Percentiles rank a stretch among this genome's conserved stretches.
Conservation (phyloP, 2,113 vertebrate genomes). For the Sciurus niger region DNA sequence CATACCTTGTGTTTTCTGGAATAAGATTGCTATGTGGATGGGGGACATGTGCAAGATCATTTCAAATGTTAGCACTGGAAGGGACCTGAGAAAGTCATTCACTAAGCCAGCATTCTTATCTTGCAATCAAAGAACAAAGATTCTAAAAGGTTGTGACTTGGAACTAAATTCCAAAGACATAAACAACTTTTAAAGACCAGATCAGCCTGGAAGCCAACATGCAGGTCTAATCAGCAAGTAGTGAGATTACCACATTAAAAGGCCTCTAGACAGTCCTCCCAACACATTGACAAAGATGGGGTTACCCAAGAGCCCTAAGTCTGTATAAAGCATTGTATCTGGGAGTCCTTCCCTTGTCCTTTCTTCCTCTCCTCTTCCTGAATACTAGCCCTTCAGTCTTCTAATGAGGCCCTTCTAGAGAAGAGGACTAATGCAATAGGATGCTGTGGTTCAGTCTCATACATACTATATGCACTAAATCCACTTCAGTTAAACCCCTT, state of each 20-base stretch:
- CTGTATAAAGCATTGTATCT: not conserved
- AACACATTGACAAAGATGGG: not conserved
- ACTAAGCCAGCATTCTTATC: not conserved
- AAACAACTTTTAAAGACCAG: not conserved
- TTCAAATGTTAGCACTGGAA: constrained; percentile 15
- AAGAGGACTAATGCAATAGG: not conserved
- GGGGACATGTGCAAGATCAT: not conserved
- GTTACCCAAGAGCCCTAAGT: not conserved
- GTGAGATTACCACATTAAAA: not conserved
- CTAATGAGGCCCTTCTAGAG: not conserved
- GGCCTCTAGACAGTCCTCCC: not conserved
- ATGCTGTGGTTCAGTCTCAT: not conserved
- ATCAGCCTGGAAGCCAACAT: not conserved
- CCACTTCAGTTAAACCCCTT: constrained; percentile 53
- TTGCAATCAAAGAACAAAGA: not conserved
- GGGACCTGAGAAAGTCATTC: not conserved
- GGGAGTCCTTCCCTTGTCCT: not conserved
- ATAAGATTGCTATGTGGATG: not conserved
- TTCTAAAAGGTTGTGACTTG: not conserved
- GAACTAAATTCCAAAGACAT: constrained; percentile 23
- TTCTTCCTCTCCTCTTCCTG: not conserved
- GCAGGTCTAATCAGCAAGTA: not conserved
- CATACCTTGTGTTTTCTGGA: constrained; percentile 32
- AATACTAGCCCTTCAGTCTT: not conserved
- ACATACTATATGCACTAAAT: not conserved